These are phyloP conservation scores for Chiroxiphia lanceolata DNA, from an alignment of 2,797 vertebrate species.

Conservation along the genomic window DNA sequence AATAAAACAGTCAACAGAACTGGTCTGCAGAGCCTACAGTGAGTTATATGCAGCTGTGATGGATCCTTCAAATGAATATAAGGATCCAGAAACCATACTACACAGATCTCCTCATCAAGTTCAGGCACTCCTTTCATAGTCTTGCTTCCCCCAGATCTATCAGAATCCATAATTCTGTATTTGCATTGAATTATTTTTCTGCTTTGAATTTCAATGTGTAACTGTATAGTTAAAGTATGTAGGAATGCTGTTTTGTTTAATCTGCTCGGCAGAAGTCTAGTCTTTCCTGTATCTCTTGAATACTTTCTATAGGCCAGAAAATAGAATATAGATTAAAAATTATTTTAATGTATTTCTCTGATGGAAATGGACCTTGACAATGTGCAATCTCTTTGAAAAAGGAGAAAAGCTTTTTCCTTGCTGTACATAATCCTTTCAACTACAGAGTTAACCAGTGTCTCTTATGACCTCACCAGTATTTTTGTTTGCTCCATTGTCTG, in stretches of 20 bases:
- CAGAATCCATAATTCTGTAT: background rate
- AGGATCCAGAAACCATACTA: conserved; percentile 86
- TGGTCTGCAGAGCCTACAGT: conserved; percentile 90
- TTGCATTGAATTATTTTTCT: conserved; percentile 14
- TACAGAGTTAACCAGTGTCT: background rate
- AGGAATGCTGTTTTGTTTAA: conserved; percentile 1
- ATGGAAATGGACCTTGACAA: conserved; percentile 1
- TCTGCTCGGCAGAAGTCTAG: background rate
- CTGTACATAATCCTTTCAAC: conserved; percentile 20
- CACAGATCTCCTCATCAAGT: conserved; percentile 93
- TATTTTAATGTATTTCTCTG: conserved; percentile 34
- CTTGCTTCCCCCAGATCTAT: background rate
- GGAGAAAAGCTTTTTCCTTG: conserved; percentile 41
- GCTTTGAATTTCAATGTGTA: conserved; percentile 26
- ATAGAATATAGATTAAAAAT: conserved; percentile 55
- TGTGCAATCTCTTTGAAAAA: conserved; percentile 25
- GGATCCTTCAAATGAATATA: conserved; percentile 84
- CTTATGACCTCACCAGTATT: background rate
- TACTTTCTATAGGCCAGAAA: conserved; percentile 27
- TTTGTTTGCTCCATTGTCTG: background rate
- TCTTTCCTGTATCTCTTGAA: conserved; percentile 31
- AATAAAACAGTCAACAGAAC: conserved; percentile 91
- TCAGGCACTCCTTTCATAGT: conserved; percentile 88
- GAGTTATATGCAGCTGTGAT: conserved; percentile 89
- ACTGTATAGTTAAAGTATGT: background rate